Conservation (phyloP, 1,140 invertebrate species). For the Bombus sibiricus region DNA sequence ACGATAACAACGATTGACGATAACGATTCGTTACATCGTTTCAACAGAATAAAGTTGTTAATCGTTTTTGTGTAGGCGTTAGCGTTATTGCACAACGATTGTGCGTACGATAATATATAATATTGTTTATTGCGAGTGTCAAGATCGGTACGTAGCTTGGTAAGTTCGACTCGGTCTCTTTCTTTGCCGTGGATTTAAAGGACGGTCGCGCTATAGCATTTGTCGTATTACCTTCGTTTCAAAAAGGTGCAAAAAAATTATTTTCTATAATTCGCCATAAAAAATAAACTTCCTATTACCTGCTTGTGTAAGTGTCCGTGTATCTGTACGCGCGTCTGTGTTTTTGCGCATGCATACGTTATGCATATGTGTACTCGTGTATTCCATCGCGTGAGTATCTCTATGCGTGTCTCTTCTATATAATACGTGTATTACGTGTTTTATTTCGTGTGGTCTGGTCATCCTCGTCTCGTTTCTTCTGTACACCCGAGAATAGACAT, state of each 20-base stretch:
- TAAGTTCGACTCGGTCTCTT: slow-evolving; percentile 21
- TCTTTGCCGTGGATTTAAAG: slow-evolving; percentile 48
- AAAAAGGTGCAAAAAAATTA: slow-evolving; percentile 63
- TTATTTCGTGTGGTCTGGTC: slow-evolving; percentile 43
- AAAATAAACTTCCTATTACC: slow-evolving; percentile 81
- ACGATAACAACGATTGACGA: background rate
- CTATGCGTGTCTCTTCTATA: slow-evolving; percentile 28
- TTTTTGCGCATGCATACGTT: slow-evolving; percentile 6
- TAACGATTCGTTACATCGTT: slow-evolving; percentile 22
- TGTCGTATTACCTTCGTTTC: slow-evolving; percentile 73
- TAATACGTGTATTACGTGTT: slow-evolving; percentile 34
- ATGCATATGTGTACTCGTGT: slow-evolving; percentile 27
- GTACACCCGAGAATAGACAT: slow-evolving; percentile 74
- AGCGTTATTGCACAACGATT: slow-evolving; percentile 52
- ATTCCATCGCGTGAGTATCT: slow-evolving; percentile 16
- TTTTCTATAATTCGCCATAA: slow-evolving; percentile 76
- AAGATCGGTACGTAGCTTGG: slow-evolving; percentile 29
- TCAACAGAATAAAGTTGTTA: background rate
- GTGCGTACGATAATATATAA: slow-evolving; percentile 46
- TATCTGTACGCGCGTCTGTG: background rate
- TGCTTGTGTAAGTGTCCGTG: slow-evolving; percentile 45
- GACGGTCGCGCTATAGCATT: slow-evolving; percentile 72
- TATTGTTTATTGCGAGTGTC: slow-evolving; percentile 27
- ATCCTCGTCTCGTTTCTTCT: slow-evolving; percentile 55
- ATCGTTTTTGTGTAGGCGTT: slow-evolving; percentile 14